Evolutionary conservation across 2,888 invertebrate genomes (phyloP).

Genomic region (Thecophora atra): DNA sequence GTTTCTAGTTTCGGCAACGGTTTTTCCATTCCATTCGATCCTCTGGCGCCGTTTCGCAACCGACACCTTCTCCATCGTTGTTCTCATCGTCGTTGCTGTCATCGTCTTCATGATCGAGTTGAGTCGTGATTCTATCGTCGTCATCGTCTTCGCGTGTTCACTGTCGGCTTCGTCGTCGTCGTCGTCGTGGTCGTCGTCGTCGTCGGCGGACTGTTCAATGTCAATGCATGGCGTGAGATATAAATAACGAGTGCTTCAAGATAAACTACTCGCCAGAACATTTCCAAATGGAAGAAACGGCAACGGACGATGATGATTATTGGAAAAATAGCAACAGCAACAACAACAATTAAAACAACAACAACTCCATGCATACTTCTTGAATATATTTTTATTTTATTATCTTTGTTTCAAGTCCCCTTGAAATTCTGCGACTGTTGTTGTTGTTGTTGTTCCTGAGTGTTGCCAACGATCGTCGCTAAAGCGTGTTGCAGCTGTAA

Average conservation of each 20-base stretch:
- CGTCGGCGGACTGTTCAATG: slow-evolving; percentile 48
- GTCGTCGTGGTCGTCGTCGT: neutral
- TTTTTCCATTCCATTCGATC: too few species aligned
- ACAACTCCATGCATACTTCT: neutral
- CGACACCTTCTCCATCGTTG: neutral
- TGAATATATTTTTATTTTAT: neutral
- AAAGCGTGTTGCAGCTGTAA: neutral
- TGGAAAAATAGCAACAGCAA: neutral
- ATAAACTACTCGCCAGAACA: slow-evolving; percentile 53
- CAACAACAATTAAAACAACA: neutral
- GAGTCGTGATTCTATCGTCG: too few species aligned
- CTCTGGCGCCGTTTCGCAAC: too few species aligned
- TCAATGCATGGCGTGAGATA: slow-evolving; percentile 45
- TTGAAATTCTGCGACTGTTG: neutral
- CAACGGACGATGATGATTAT: too few species aligned
- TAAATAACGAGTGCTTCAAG: slow-evolving; percentile 56
- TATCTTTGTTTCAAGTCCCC: neutral
- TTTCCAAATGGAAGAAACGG: slow-evolving; percentile 16
- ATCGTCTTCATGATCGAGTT: neutral
- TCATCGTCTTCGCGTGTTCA: neutral
- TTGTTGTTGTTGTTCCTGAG: slow-evolving; percentile 9
- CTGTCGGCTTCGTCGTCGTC: neutral
- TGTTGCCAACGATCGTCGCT: neutral
- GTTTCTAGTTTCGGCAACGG: too few species aligned
- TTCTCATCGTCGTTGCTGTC: neutral